Conservation (phyloP, 2,113 vertebrate genomes). For the Ceyx margarethae region DNA sequence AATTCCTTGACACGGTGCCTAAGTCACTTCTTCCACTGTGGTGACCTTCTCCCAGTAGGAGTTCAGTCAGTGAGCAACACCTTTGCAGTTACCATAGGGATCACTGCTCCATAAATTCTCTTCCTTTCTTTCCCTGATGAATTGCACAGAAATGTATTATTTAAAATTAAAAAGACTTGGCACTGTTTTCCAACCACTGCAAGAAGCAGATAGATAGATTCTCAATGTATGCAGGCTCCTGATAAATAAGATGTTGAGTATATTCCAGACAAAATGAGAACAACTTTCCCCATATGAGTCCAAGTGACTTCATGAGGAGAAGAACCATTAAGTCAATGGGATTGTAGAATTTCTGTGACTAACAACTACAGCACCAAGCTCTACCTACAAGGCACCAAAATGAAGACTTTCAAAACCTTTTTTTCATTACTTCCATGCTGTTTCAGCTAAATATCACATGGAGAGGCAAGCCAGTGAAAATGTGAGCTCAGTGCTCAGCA, state of each 20-base stretch:
- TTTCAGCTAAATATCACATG: background rate
- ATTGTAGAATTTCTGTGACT: background rate
- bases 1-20: background rate
- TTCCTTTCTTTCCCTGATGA: background rate
- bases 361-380: background rate
- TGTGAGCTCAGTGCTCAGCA: background rate
- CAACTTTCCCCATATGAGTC: background rate
- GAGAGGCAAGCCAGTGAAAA: background rate
- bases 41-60: background rate
- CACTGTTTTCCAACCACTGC: background rate
- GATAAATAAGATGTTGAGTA: background rate
- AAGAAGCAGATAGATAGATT: background rate
- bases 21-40: background rate
- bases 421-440: background rate
- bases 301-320: background rate
- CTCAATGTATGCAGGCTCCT: background rate
- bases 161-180: background rate
- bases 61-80: background rate
- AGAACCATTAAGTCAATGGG: background rate
- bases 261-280: background rate
- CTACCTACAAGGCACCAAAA: background rate
- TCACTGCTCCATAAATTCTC: background rate
- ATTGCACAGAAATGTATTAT: background rate
- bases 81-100: background rate
- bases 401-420: background rate